Evolutionary conservation across 2,888 invertebrate genomes (phyloP).

Genomic region (Coleophora deauratella): DNA sequence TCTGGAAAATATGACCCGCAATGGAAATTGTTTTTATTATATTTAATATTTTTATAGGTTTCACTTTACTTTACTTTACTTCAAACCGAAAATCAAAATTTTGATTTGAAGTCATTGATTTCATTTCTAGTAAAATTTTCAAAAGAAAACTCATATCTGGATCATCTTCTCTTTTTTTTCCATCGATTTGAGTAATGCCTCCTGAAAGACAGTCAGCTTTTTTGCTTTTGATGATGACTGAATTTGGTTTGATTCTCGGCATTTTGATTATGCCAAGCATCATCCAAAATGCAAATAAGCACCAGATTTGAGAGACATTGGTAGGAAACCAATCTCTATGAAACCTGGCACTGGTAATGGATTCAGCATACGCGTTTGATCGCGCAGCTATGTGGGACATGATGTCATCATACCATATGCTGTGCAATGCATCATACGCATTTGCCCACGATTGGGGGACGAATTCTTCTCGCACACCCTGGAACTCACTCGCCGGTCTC

Average conservation of each 20-base stretch:
- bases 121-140: too few relatives aligned
- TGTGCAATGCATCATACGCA: slow-evolving; percentile 11
- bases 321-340: slow-evolving; percentile 4
- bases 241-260: slow-evolving; percentile 9
- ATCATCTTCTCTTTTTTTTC: too few relatives aligned
- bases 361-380: slow-evolving; percentile 9
- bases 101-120: too few relatives aligned
- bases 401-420: slow-evolving; percentile 8
- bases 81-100: too few relatives aligned
- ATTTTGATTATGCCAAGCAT: slow-evolving; percentile 8
- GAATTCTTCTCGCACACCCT: neutral
- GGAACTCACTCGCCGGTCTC: neutral
- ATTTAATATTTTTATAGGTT: too few relatives aligned
- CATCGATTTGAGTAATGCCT: too few relatives aligned
- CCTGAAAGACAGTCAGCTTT: too few relatives aligned
- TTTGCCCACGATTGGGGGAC: neutral
- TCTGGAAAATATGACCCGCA: too few relatives aligned
- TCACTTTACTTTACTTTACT: too few relatives aligned
- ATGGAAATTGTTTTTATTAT: too few relatives aligned
- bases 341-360: neutral
- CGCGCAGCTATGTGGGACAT: slow-evolving; percentile 6
- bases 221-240: too few relatives aligned
- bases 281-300: slow-evolving; percentile 10
- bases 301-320: slow-evolving; percentile 5
- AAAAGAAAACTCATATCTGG: too few relatives aligned